These are phyloP conservation scores for Diachasmimorpha longicaudata DNA, from an alignment of 1,140 invertebrate genomes.

Conservation along the genomic window DNA sequence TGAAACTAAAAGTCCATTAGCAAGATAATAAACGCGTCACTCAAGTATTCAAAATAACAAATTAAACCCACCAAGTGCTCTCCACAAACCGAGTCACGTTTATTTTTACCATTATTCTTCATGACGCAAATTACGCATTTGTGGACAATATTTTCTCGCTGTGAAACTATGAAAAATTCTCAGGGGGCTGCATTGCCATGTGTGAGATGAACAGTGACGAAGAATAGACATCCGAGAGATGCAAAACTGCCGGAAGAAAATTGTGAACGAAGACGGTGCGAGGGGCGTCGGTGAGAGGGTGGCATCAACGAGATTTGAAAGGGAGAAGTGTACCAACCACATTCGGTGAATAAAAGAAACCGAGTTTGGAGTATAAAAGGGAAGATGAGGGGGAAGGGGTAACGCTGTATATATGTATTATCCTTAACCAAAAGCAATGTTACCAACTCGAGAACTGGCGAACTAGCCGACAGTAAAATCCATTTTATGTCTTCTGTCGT, in stretches of 20 bases:
- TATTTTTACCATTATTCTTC: too few species aligned
- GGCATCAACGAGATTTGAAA: not conserved
- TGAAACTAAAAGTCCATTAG: too few species aligned
- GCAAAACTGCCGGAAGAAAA: not conserved
- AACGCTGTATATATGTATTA: not conserved
- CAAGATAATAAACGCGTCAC: too few species aligned
- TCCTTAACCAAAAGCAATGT: slow-evolving; percentile 48
- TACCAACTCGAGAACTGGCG: slow-evolving; percentile 59
- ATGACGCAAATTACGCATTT: too few species aligned
- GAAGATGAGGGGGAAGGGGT: not conserved
- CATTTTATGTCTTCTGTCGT: slow-evolving; percentile 58
- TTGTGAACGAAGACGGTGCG: not conserved
- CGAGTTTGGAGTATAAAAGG: not conserved
- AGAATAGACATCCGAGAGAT: not conserved
- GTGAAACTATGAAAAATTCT: not conserved
- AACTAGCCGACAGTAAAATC: slow-evolving; percentile 61
- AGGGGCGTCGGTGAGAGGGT: not conserved
- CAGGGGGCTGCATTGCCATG: not conserved
- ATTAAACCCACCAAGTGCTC: too few species aligned
- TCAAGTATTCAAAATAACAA: too few species aligned
- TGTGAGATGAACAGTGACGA: not conserved
- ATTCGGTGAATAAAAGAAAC: not conserved
- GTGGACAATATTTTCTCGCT: not conserved
- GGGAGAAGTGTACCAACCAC: not conserved
- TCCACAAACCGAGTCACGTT: too few species aligned